phyloP scores from a whole-genome alignment of 2,888 invertebrate genomes.

The Ischnura elegans region DNA sequence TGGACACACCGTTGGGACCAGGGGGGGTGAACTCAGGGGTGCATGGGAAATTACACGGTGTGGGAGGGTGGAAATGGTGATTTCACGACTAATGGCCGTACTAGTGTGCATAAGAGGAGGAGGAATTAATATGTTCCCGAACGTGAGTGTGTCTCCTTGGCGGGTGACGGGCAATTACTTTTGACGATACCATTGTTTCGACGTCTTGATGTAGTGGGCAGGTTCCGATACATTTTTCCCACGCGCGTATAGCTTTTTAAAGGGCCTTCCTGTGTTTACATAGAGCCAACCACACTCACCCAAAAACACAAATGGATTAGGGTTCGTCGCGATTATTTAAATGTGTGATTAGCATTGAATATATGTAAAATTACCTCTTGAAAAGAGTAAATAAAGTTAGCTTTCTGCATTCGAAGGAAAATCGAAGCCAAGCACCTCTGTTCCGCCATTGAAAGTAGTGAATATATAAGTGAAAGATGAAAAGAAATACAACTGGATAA shows the following conservation, averaged over 20 bases:
- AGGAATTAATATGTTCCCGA: conserved; percentile 12
- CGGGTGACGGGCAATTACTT: conserved; percentile 3
- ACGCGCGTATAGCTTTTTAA: not conserved
- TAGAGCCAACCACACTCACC: no score
- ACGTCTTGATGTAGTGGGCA: not conserved
- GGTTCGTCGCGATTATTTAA: no score
- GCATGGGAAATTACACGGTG: conserved; percentile 30
- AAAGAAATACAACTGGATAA: no score
- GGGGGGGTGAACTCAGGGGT: not conserved
- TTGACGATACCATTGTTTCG: conserved; percentile 27
- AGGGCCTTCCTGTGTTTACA: not conserved
- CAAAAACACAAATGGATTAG: no score
- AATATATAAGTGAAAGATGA: no score
- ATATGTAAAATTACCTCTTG: no score
- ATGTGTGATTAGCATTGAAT: no score
- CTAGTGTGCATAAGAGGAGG: conserved; percentile 10
- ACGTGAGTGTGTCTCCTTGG: not conserved
- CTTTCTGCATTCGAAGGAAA: no score
- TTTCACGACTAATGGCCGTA: conserved; percentile 41
- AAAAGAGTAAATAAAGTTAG: no score
- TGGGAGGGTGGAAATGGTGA: conserved; percentile 24
- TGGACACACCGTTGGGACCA: not conserved
- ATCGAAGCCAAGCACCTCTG: no score
- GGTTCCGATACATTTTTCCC: conserved; percentile 16
- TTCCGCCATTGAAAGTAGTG: no score